These are phyloP conservation scores for Graptemys geographica DNA, from an alignment of 2,797 vertebrate species.

Conservation along the genomic window DNA sequence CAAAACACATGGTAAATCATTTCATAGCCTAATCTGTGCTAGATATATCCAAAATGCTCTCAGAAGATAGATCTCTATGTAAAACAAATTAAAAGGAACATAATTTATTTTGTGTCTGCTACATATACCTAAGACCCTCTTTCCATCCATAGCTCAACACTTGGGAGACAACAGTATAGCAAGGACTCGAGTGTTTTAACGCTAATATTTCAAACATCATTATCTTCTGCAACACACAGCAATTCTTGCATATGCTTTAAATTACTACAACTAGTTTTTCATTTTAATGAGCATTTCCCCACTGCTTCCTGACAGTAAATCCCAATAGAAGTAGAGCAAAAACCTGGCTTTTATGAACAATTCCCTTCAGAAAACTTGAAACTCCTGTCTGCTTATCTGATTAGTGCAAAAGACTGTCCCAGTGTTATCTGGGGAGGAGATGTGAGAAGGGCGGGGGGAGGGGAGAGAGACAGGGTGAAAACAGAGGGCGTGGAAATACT, in stretches of 20 bases:
- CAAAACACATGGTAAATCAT: not conserved
- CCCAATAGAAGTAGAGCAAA: not conserved
- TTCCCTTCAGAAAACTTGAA: not conserved
- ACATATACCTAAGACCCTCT: not conserved
- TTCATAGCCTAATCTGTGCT: not conserved
- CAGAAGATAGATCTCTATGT: not conserved
- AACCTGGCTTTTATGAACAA: not conserved
- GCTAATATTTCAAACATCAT: not conserved
- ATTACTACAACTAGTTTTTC: not conserved
- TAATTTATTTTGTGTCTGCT: not conserved
- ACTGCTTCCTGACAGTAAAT: not conserved
- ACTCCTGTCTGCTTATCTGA: not conserved
- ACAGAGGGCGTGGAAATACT: not conserved
- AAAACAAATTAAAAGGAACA: not conserved
- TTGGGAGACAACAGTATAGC: not conserved
- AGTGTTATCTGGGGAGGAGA: not conserved
- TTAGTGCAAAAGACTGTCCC: not conserved
- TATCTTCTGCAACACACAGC: not conserved
- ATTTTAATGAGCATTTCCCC: not conserved
- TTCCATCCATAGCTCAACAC: not conserved
- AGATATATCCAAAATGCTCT: not conserved
- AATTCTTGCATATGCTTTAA: not conserved
- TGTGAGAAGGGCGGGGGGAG: accelerated
- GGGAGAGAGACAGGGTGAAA: not conserved
- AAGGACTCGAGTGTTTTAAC: not conserved